phyloP scores from a whole-genome alignment of 2,888 invertebrate genomes.

The Zygaena filipendulae region DNA sequence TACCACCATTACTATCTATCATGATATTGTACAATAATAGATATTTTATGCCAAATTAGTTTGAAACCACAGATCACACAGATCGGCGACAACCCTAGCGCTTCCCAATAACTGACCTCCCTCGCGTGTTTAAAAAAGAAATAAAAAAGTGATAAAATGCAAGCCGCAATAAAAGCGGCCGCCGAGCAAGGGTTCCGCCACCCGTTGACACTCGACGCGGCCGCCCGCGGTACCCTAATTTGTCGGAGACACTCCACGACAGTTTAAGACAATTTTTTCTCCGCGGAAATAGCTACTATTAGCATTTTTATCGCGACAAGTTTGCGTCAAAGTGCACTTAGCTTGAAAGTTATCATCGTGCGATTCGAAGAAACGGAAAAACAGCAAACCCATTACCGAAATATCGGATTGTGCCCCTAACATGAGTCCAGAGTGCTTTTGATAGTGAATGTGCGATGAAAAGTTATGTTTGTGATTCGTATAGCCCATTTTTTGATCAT shows the following conservation, averaged over 20 bases:
- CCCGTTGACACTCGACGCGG: constrained; percentile 1
- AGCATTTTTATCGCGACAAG: constrained; percentile 23
- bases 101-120: constrained; percentile 37
- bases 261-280: constrained; percentile 16
- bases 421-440: too few relatives aligned
- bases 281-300: constrained; percentile 22
- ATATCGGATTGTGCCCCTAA: too few relatives aligned
- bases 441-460: too few relatives aligned
- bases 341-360: too few relatives aligned
- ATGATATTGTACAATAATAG: too few relatives aligned
- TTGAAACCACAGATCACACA: background rate
- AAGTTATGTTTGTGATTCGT: too few relatives aligned
- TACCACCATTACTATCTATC: too few relatives aligned
- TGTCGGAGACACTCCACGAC: constrained; percentile 24
- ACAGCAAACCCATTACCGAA: too few relatives aligned
- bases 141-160: constrained; percentile 67
- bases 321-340: too few relatives aligned
- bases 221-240: constrained; percentile 25
- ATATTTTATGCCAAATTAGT: too few relatives aligned
- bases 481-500: too few relatives aligned
- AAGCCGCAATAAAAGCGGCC: constrained; percentile 45
- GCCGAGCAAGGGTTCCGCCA: constrained; percentile 38
- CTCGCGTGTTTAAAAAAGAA: constrained; percentile 51
- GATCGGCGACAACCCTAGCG: constrained; percentile 25
- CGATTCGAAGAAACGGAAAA: too few relatives aligned